Conservation (phyloP, 2,113 vertebrate genomes). For the Corythornis vintsioides region DNA sequence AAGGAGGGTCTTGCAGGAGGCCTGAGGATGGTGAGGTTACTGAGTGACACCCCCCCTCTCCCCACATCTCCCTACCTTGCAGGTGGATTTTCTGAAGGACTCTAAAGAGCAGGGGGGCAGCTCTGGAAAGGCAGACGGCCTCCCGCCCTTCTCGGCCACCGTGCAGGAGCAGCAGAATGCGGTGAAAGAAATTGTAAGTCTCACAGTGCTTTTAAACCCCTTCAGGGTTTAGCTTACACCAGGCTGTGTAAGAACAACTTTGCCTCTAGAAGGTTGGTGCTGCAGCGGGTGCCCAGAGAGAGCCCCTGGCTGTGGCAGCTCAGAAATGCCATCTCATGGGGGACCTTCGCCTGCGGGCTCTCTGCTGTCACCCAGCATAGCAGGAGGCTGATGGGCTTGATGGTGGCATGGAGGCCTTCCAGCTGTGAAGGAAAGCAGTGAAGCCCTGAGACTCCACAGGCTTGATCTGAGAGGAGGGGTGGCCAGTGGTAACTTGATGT, state of each 20-base stretch:
- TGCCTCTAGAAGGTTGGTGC: background rate
- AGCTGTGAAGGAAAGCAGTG: background rate
- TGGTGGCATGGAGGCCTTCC: background rate
- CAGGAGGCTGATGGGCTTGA: background rate
- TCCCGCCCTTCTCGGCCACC: constrained; percentile 55
- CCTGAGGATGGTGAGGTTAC: fast-evolving
- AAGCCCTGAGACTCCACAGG: background rate
- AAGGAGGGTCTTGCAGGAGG: background rate
- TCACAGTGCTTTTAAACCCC: background rate
- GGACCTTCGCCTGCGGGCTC: background rate
- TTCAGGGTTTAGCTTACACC: background rate
- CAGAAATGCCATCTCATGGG: background rate
- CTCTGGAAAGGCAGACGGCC: constrained; percentile 56
- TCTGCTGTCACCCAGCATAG: background rate
- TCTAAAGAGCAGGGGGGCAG: constrained; percentile 63
- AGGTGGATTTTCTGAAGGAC: constrained; percentile 72
- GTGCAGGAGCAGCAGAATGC: constrained; percentile 82
- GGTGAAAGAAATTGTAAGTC: constrained; percentile 83
- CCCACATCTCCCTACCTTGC: background rate
- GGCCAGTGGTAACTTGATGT: background rate
- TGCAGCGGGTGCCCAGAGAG: background rate
- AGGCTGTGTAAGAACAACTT: background rate
- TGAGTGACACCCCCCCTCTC: background rate
- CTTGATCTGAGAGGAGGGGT: background rate
- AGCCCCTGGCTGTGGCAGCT: background rate